A percentile compares a stretch with the other conserved stretches of the same genome.
Conservation (phyloP, 1,140 invertebrate genomes). For the Lamellibrachia luymesi region DNA sequence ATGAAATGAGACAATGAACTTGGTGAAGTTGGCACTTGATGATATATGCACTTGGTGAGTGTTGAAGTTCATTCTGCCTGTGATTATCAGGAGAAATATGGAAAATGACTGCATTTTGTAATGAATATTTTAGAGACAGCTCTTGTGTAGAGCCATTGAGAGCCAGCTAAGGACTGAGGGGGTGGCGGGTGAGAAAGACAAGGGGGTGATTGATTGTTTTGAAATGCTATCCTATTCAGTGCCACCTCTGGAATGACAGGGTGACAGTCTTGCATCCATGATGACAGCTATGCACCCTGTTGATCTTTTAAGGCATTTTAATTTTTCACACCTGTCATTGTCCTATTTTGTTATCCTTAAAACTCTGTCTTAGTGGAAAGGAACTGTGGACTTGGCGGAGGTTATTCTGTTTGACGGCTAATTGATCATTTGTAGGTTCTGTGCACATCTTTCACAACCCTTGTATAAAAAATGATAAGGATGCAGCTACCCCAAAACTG, state of each 20-base stretch:
- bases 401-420: background rate
- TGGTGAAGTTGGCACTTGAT: no score
- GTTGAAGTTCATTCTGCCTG: no score
- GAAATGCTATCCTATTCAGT: background rate
- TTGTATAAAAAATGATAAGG: background rate
- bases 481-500: background rate
- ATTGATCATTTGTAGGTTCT: background rate
- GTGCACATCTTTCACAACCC: no score
- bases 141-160: background rate
- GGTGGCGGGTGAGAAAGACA: background rate
- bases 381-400: background rate
- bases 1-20: no score
- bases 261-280: background rate
- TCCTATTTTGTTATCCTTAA: background rate
- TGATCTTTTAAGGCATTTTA: background rate
- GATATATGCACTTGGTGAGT: no score
- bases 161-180: background rate
- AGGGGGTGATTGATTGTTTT: conserved; percentile 1
- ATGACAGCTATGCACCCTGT: background rate
- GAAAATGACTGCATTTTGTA: no score
- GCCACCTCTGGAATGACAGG: background rate
- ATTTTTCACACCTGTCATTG: background rate
- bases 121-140: no score
- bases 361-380: no score
- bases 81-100: no score